Base-by-base conservation (phyloP, 2,113 vertebrate species). In the Electrona antarctica region DNA sequence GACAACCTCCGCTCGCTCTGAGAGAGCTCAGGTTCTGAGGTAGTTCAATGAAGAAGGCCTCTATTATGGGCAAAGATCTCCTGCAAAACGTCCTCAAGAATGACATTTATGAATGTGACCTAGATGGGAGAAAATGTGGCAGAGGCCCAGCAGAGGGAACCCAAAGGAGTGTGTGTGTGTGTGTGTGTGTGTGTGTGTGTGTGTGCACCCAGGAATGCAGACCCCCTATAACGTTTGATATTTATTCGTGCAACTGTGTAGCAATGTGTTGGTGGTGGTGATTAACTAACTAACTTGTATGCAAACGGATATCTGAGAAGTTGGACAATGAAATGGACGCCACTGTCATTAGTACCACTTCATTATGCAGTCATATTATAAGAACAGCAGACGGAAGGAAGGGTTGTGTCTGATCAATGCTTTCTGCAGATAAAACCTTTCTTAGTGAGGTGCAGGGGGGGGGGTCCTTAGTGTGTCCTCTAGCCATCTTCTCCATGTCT, bases 21-120 rank as follows among this genome's bases (percentile, higher is more conserved):
- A 73, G 57, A 63, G 58, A 50, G 73, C 66, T 68, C 77, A 59
- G 74, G 67, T 75, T 84, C 69, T 73, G 62, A 41, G 55, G 71
- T 76, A 14, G 68, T n/a, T 67, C 13, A 0, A 59, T 64, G 65
- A 74, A 73, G 71, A 75, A 60, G 58, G 69, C 50, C 68, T 83
- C 76, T 70, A 74, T 75, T 82, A 83, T 60, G 60, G 59, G 60
- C 60, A 60, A 77, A 73, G 47, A 81, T 80, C 12, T 14, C 63
- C 69, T 71, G 71, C 58, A 64, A 73, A 82, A 47, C 50, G 63
- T 71, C 47, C 71, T 71, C 46, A 58, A 76, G 61, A 82, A 76
- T 80, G 71, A 79, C 71, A 77, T 88, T 86, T 76, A 80, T 63
- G 74, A 79, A 82, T 60, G 69, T 85, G 78, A 81, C 73, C 54